Evolutionary conservation across 1,140 invertebrate species (phyloP), one percentile per base, ranked within the genome.

Genomic region (Araneus ventricosus): DNA sequence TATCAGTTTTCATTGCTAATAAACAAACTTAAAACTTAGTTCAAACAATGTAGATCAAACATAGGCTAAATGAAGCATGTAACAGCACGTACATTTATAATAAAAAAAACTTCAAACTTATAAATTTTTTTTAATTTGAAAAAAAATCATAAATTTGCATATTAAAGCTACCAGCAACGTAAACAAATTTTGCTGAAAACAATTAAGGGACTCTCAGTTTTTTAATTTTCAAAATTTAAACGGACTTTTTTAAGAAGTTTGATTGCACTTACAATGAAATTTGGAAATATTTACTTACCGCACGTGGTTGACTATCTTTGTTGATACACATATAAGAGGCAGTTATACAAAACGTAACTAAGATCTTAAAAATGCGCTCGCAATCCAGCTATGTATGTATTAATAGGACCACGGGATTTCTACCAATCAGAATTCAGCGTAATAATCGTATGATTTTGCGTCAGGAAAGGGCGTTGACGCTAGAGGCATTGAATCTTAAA

Each of bases 391-490:
- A 52, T 82, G 80, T 41, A 82, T 82, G 37, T 82, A 82, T 82
- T 45, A 82, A 82, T 82, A 82, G 37, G 80, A 82, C 80, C 80
- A 82, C 39, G 41, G 37, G 39, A n/a, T 82, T 82, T 82, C 39
- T 24, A n/a, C 80, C 80, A 82, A 82, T 82, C 80, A 82, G 80
- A 17, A 30, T 22, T 24, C 22, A 27, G 41, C 0, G 37, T 22
- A 52, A 52, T 52, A 52, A 82, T 82, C 80, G 80, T 82, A 82
- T 82, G 80, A 82, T 82, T 82, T 82, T 82, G 37, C 80, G 80
- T 82, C 80, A 82, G 37, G 10, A 82, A 45, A 82, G 41, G 80
- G 80, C 80, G 80, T 82, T 52, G 41, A 82, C 80, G 80, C 27
- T 82, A 4, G 39, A 82, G 39, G 37, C 39, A n/a, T 24, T 82